phyloP scores from a whole-genome alignment of 2,113 vertebrate species.

The Boulengeromyrus knoepffleri region DNA sequence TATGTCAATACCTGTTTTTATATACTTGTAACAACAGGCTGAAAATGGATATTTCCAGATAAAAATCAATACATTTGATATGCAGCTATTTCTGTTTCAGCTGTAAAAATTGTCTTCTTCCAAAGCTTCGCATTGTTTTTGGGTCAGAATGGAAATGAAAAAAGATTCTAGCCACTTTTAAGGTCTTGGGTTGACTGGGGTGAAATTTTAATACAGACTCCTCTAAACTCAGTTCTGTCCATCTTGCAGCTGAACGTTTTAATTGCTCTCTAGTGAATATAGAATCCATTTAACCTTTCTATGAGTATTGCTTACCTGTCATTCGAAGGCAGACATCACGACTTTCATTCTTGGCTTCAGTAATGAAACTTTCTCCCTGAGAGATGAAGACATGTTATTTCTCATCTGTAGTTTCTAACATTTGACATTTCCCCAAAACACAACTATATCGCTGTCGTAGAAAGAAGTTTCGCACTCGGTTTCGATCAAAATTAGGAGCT shows the following conservation, averaged over 20 bases:
- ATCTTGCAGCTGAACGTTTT: background rate
- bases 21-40: background rate
- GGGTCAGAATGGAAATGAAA: background rate
- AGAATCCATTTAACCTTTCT: background rate
- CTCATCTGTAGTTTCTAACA: background rate
- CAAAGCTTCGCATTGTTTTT: background rate
- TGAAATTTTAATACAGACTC: background rate
- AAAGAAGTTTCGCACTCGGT: background rate
- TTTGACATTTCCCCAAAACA: background rate
- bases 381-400: background rate
- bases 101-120: background rate
- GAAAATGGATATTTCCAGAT: background rate
- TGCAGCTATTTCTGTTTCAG: background rate
- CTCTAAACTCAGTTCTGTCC: background rate
- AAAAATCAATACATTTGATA: background rate
- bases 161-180: background rate
- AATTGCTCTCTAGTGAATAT: background rate
- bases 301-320: slow-evolving; percentile 2
- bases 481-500: background rate
- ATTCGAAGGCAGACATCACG: background rate
- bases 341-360: background rate
- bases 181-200: background rate
- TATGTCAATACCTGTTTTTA: background rate
- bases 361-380: background rate
- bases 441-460: background rate